phyloP scores from a whole-genome alignment of 2,888 invertebrate genomes.

The Drosophila siamana region DNA sequence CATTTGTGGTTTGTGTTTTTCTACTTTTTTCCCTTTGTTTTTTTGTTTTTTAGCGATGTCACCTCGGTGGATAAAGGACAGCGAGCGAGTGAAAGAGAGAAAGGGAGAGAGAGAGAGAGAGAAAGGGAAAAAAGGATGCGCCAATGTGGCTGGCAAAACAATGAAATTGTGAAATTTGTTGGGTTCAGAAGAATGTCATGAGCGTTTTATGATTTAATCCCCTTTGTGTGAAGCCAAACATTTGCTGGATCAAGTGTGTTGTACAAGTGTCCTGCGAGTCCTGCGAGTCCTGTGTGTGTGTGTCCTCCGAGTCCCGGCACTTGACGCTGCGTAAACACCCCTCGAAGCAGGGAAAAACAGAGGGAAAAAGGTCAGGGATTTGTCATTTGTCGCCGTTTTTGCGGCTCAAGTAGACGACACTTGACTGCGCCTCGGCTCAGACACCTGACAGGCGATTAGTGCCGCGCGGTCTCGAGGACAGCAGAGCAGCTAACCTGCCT shows the following conservation, averaged over 20 bases:
- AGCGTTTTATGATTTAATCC: slow-evolving; percentile 71
- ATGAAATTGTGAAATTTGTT: slow-evolving; percentile 65
- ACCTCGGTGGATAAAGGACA: slow-evolving; percentile 46
- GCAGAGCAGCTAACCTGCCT: not conserved
- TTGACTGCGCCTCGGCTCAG: slow-evolving; percentile 59
- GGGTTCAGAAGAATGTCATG: slow-evolving; percentile 52
- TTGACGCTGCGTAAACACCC: slow-evolving; percentile 49
- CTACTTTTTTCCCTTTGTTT: not conserved
- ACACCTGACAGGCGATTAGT: slow-evolving; percentile 60
- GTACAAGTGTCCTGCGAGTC: not conserved
- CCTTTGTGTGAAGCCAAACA: slow-evolving; percentile 73
- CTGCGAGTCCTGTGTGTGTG: slow-evolving; percentile 24
- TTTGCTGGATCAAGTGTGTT: slow-evolving; percentile 50
- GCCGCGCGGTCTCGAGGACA: slow-evolving; percentile 42
- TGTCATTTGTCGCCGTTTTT: slow-evolving; percentile 55
- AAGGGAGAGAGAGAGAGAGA: slow-evolving; percentile 5
- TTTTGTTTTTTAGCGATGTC: slow-evolving; percentile 62
- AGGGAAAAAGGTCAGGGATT: slow-evolving; percentile 38
- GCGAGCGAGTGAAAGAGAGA: not conserved
- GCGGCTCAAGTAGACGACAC: slow-evolving; percentile 43
- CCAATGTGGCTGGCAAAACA: slow-evolving; percentile 72
- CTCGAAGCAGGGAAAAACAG: slow-evolving; percentile 6
- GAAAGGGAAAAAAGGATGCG: slow-evolving; percentile 60
- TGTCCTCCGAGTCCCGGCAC: slow-evolving; percentile 39
- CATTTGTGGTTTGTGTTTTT: slow-evolving; percentile 15